Conservation (phyloP, 2,797 vertebrate species). For the Benthosema pterotum region DNA sequence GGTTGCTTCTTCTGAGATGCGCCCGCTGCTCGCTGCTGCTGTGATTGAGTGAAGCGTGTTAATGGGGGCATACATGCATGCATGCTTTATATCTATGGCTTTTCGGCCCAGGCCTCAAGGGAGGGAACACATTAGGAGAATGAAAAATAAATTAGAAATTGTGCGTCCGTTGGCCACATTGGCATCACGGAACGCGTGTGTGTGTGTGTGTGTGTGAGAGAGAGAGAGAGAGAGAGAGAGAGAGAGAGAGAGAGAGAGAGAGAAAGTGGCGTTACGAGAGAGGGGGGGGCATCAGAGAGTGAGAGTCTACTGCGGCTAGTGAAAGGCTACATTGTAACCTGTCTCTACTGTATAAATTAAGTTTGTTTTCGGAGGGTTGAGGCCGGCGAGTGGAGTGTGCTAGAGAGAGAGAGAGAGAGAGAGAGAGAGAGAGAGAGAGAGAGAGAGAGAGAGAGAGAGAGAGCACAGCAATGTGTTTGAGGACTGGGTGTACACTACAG, state of each 20-base stretch:
- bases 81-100: not conserved
- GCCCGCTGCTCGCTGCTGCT: too few relatives aligned
- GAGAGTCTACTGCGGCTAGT: not conserved
- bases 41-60: not conserved
- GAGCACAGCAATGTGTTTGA: not conserved
- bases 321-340: slow-evolving; percentile 48
- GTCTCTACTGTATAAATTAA: slow-evolving; percentile 36
- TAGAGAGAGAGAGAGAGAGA: not conserved
- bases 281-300: not conserved
- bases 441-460: not conserved
- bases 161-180: not conserved
- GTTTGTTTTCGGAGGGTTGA: slow-evolving; percentile 20
- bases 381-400: slow-evolving; percentile 11
- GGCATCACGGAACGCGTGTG: slow-evolving; percentile 10
- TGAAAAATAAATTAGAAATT: too few relatives aligned
- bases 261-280: slow-evolving; percentile 20
- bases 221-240: not conserved
- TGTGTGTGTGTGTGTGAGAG: slow-evolving; percentile 21
- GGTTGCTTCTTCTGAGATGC: too few relatives aligned
- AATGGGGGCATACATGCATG: not conserved
- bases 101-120: too few relatives aligned
- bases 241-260: not conserved
- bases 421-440: not conserved
- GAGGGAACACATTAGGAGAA: too few relatives aligned
- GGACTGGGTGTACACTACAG: slow-evolving; percentile 1